phyloP scores from a whole-genome alignment of 2,113 vertebrate genomes.

The Elachura formosa region DNA sequence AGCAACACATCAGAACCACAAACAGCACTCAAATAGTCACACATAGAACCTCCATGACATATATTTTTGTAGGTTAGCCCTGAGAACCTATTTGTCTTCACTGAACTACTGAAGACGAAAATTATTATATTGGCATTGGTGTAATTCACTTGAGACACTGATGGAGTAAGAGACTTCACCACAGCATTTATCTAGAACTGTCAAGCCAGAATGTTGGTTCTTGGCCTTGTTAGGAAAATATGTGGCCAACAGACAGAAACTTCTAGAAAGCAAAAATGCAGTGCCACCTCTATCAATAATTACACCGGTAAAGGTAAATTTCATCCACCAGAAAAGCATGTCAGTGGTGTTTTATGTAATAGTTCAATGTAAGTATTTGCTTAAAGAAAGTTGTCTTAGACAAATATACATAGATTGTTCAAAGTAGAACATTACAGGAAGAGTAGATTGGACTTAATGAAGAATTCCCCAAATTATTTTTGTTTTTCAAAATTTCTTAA shows the following conservation, averaged over 20 bases:
- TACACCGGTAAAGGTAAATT: background rate
- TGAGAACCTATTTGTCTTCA: background rate
- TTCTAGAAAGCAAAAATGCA: background rate
- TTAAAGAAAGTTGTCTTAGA: background rate
- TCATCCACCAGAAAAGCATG: background rate
- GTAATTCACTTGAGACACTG: background rate
- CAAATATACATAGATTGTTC: background rate
- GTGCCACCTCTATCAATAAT: background rate
- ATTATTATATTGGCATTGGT: background rate
- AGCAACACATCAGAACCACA: background rate
- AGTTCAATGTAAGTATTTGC: fast-evolving
- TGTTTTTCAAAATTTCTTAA: background rate
- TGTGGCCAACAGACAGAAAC: background rate
- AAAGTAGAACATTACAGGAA: background rate
- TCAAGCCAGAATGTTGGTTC: background rate
- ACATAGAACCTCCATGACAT: background rate
- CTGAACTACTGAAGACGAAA: background rate
- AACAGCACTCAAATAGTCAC: background rate
- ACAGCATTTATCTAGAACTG: background rate
- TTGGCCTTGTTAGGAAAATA: background rate
- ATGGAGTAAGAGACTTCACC: background rate
- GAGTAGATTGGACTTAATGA: background rate
- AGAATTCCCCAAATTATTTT: background rate
- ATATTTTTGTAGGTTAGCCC: background rate
- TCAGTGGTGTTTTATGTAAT: background rate